Base-by-base conservation (phyloP, 2,888 invertebrate genomes). In the Chymomyza amoena region DNA sequence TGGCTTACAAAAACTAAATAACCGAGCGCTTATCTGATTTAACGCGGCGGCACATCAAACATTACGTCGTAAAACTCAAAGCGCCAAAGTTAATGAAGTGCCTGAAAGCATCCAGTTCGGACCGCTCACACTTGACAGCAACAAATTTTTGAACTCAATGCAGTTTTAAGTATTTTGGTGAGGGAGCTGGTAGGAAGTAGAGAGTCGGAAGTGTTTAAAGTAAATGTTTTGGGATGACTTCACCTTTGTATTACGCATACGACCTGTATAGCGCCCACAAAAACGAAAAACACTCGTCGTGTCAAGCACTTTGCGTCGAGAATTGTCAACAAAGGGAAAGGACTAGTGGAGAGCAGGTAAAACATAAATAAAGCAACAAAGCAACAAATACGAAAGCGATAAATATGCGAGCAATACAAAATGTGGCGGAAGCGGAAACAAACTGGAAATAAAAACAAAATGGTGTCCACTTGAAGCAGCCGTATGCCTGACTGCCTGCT, bases 11-110 rank as follows among this genome's bases (percentile, higher is more conserved):
- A 64, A 70, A 62, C 71, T 65, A 68, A 69, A 68, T 76, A 83
- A 83, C 79, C 72, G 72, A 64, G 59, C 61, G 68, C 84, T 84
- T 84, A 84, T 84, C 87, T 72, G 87, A 84, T 84, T 87, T 84
- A 82, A 73, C 71, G 73, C 70, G 73, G 69, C 68, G 59, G 64
- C 67, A 54, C 66, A 73, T 62, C 56, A 60, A 60, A 60, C 60
- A 36, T 15, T 9, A 7, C 52, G 52, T n/a, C 52, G 16, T 7
- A 57, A 32, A 36, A 16, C 32, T 16, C 32, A 60, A 60, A 64
- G 15, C n/a, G 56, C 62, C 51, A 75, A 64, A 71, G 77, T 84
- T 86, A 84, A 83, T 84, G 84, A 86, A 86, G 84, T 84, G 80
- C 81, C 77, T 84, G 82, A 87, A 84, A 84, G 83, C 87, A 75